Percentiles rank a stretch among this genome's conserved stretches.
Conservation (phyloP, 2,888 invertebrate genomes). For the Entomobrya proxima region DNA sequence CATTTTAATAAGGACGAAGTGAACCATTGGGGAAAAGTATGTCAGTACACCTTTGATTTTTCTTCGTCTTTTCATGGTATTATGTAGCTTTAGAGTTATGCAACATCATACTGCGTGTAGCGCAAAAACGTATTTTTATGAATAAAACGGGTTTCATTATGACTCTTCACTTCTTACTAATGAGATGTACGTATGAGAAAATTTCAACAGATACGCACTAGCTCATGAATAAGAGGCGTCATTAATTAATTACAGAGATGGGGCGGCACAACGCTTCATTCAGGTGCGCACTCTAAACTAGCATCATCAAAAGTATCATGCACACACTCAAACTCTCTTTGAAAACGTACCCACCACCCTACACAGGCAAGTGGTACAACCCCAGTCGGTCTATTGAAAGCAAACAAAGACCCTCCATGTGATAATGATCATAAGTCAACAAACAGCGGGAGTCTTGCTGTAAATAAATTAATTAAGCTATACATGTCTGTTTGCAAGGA, state of each 20-base stretch:
- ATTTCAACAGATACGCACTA: slow-evolving; percentile 7
- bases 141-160: background rate
- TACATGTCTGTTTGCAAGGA: background rate
- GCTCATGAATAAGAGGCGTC: slow-evolving; percentile 28
- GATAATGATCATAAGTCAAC: slow-evolving; percentile 16
- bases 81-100: background rate
- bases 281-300: background rate
- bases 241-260: slow-evolving; percentile 49
- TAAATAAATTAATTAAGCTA: slow-evolving; percentile 30
- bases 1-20: slow-evolving; percentile 2
- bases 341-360: too few relatives aligned
- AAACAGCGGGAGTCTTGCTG: background rate
- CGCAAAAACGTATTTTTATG: background rate
- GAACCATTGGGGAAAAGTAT: background rate
- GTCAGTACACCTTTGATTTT: background rate
- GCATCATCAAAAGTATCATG: background rate
- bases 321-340: background rate
- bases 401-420: background rate
- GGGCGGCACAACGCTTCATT: background rate
- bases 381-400: slow-evolving; percentile 13
- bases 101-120: background rate
- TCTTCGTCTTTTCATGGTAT: background rate
- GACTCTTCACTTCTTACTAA: background rate
- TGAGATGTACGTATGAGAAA: slow-evolving; percentile 3
- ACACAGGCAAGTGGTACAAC: background rate